Conservation (phyloP, 1,140 invertebrate genomes). For the Microplitis mediator region DNA sequence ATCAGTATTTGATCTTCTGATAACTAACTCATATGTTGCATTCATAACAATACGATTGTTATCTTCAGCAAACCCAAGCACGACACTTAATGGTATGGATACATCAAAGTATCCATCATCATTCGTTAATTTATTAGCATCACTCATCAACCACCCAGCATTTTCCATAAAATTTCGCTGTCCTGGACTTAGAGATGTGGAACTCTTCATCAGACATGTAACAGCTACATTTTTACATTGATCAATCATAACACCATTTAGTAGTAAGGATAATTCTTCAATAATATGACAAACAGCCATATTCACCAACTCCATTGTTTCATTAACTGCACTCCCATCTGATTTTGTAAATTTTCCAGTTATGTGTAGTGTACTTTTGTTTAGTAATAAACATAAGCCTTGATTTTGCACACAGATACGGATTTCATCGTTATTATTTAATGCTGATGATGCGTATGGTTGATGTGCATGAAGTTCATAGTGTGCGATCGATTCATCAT, state of each 20-base stretch:
- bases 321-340: background rate
- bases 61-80: slow-evolving; percentile 59
- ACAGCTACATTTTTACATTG: slow-evolving; percentile 50
- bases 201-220: slow-evolving; percentile 52
- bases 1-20: slow-evolving; percentile 48
- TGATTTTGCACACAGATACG: slow-evolving; percentile 40
- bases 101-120: slow-evolving; percentile 45
- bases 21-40: slow-evolving; percentile 57
- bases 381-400: slow-evolving; percentile 45
- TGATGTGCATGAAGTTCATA: slow-evolving; percentile 40
- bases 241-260: slow-evolving; percentile 58
- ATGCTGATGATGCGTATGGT: background rate
- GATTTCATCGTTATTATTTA: background rate
- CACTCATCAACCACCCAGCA: slow-evolving; percentile 39
- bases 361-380: background rate
- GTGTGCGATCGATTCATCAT: slow-evolving; percentile 39
- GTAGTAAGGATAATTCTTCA: slow-evolving; percentile 58
- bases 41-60: slow-evolving; percentile 58
- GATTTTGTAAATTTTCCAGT: background rate
- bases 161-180: slow-evolving; percentile 38
- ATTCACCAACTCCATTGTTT: slow-evolving; percentile 41
- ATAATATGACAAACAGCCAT: slow-evolving; percentile 55
- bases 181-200: slow-evolving; percentile 36
- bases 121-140: slow-evolving; percentile 27
- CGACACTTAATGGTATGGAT: slow-evolving; percentile 50